Evolutionary conservation across 2,797 vertebrate species (phyloP).

Genomic region (Semaprochilodus insignis): DNA sequence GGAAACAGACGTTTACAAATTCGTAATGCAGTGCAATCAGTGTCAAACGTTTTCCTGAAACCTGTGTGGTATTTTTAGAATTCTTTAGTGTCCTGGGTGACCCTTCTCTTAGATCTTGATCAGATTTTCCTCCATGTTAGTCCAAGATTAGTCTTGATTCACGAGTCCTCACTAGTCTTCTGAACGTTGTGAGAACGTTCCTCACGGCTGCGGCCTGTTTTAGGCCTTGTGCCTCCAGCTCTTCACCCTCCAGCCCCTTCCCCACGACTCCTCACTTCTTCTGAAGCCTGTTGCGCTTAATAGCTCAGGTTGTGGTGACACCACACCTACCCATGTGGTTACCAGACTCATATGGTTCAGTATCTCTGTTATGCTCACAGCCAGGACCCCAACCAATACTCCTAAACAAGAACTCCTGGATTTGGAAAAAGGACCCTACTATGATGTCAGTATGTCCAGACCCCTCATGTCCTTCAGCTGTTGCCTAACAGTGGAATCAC

Average conservation of each 20-base stretch:
- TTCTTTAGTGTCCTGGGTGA: not conserved
- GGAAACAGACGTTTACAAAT: no score
- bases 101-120: not conserved
- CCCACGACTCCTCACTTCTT: not conserved
- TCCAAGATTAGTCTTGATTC: not conserved
- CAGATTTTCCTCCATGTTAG: not conserved
- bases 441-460: not conserved
- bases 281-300: not conserved
- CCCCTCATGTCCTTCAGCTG: conserved; percentile 21
- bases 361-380: not conserved
- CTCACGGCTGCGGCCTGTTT: not conserved
- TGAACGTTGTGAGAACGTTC: not conserved
- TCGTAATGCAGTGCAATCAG: no score
- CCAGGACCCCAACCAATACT: not conserved
- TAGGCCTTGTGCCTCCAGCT: conserved; percentile 1
- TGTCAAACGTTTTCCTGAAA: not conserved
- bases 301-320: not conserved
- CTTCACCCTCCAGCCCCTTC: not conserved
- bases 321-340: not conserved
- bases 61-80: not conserved
- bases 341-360: not conserved
- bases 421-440: not conserved
- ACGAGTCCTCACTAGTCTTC: not conserved
- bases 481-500: conserved; percentile 31
- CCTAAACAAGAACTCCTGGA: no score